Conservation (phyloP, 2,888 invertebrate species). For the Ophion ellenae region DNA sequence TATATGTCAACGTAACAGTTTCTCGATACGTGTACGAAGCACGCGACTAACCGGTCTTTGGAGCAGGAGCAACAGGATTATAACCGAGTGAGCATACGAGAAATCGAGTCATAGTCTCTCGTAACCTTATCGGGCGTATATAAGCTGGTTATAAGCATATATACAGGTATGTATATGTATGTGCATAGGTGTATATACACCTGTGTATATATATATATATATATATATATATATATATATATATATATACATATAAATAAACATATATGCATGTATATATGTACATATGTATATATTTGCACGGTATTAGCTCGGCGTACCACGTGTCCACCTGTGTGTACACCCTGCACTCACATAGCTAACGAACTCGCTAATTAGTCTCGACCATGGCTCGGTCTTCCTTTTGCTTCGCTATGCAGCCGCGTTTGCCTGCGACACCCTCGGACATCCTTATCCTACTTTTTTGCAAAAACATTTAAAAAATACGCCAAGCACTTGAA, state of each 20-base stretch:
- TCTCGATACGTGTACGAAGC: conserved; percentile 59
- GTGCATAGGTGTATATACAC: conserved; percentile 66
- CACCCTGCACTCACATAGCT: conserved; percentile 68
- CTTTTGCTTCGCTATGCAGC: conserved; percentile 25
- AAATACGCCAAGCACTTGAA: not conserved
- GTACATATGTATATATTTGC: not conserved
- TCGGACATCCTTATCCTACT: not conserved
- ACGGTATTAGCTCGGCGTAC: conserved; percentile 58
- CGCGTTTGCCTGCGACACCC: not conserved
- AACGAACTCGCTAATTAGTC: conserved; percentile 72
- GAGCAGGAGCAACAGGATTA: conserved; percentile 57
- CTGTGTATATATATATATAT: not conserved
- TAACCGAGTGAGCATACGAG: conserved; percentile 53
- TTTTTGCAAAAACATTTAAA: not conserved
- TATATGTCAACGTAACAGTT: conserved; percentile 44
- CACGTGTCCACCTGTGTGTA: conserved; percentile 66
- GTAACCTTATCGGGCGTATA: conserved; percentile 75
- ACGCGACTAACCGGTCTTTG: conserved; percentile 63
- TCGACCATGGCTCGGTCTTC: conserved; percentile 33
- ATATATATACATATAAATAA: too few relatives aligned
- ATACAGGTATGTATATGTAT: too few relatives aligned
- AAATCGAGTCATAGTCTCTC: conserved; percentile 59
- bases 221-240: too few relatives aligned
- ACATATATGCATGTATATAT: too few relatives aligned
- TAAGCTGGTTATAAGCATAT: conserved; percentile 42